Percentiles rank a stretch among this genome's conserved stretches.
Evolutionary conservation across 2,797 vertebrate genomes (phyloP).

Genomic region (Siniperca undulata): DNA sequence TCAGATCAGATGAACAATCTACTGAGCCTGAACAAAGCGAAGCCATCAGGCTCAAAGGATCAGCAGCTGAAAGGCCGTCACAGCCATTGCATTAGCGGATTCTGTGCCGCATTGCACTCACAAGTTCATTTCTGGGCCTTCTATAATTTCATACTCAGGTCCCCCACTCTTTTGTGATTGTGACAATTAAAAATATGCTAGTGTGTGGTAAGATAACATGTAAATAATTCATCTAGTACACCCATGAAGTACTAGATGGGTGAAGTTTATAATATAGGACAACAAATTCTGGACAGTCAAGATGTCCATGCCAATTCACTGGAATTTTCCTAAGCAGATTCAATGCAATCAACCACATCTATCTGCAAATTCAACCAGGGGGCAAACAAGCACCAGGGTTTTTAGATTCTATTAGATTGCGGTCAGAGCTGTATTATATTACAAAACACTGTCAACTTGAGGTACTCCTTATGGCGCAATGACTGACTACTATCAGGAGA

Average conservation of each 20-base stretch:
- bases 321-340: not conserved
- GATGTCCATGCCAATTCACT: not conserved
- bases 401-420: not conserved
- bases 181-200: not conserved
- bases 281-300: constrained; percentile 10
- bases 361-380: not conserved
- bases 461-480: not conserved
- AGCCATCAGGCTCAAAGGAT: constrained; percentile 33
- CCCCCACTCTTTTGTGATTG: not conserved
- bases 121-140: not conserved
- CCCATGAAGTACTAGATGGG: too few relatives aligned
- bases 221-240: not conserved
- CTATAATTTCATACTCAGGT: not conserved
- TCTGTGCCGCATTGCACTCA: not conserved
- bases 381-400: not conserved
- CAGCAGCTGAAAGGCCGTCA: constrained; percentile 31
- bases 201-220: not conserved
- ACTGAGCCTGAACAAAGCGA: constrained; percentile 46
- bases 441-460: constrained; percentile 18
- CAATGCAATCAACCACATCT: not conserved
- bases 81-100: not conserved
- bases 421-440: not conserved
- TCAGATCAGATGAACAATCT: constrained; percentile 53
- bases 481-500: constrained; percentile 41
- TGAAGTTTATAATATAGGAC: not conserved